Evolutionary conservation across 2,113 vertebrate species (phyloP), one percentile per base, ranked within the genome.

Genomic region (Chauna torquata): DNA sequence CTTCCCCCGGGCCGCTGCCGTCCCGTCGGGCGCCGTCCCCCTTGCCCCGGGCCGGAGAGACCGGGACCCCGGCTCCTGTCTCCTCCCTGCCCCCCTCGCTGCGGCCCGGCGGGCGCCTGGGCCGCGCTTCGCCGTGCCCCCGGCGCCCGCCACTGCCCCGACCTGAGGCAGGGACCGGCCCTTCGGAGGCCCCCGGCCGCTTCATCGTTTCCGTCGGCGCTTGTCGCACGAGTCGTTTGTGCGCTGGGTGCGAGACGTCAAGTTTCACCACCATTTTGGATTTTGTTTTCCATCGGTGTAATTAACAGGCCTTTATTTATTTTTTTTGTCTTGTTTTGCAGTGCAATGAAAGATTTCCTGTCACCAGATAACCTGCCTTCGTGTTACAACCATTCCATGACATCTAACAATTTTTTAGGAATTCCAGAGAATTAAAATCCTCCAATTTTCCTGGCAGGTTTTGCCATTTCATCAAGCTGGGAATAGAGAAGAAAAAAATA

Each of bases 191-290:
- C 42, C 34, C 50, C 23, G 19, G 0, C n/a, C 0, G n/a, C 28
- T 44, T 47, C 16, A 30, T 24, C 30, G 1, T n/a, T 65, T 28
- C 6, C 8, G 16, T 40, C 74, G 8, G 5, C 45, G 1, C 45
- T 36, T 38, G 64, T 2, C 0, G 4, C 2, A 7, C 0, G 18
- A 34, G 19, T 42, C 11, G 0, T 58, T 52, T 12, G 9, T 18
- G 0, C 12, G 50, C 38, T 24, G 13, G 34, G 11, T 42, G 66
- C 45, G 8, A 68, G 70, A 74, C 84, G 24, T 75, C 36, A 1
- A 11, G 77, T 64, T 84, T 42, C 84, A n/a, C 47, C 58, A 42
- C 79, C 75, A n/a, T 70, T 82, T 54, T 93, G 54, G 92, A 24
- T 87, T 61, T 28, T 54, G 52, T 79, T 92, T 81, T 68, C 77